Evolutionary conservation across 2,888 invertebrate genomes (phyloP), one percentile per base, ranked within the genome.

Genomic region (Dicyrtomina minuta): DNA sequence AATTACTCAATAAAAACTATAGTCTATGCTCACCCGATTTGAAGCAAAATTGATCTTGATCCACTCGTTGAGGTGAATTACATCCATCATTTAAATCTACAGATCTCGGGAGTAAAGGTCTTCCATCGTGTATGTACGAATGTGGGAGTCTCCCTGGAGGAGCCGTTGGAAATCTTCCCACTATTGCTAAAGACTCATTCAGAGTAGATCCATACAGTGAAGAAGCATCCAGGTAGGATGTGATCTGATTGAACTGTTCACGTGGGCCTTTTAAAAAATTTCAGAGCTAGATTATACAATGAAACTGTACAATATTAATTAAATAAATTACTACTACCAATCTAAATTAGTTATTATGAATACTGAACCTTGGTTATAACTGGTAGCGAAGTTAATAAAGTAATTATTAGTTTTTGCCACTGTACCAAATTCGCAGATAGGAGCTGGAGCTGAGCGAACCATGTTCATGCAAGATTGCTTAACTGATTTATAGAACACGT

Each of bases 181-280:
- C n/a, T n/a, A n/a, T n/a, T n/a, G n/a, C n/a, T n/a, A 13, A 27
- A 1, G n/a, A 39, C 53, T 49, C 27, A 10, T 51, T 22, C 2
- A 20, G 83, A 1, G 84, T 84, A 62, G 86, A 86, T 0, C 94
- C 92, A 79, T 95, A 95, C 13, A 95, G 87, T 0, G 87, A 86
- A 0, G 93, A 93, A 0, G 87, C 94, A 81, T 96, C 96, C 20
- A 96, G 87, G 81, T 87, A 95, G 0, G 92, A 85, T 0, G 91
- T 89, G 0, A 89, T 91, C 83, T 93, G 93, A 82, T 84, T 83
- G 67, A 93, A 81, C 79, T 94, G 95, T 79, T 95, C 88, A 6
- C 94, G 84, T 0, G 90, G 89, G 15, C 92, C 87, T 87, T 15
- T 4, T 20, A 20, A 60, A 20, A 22, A n/a, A n/a, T n/a, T n/a